phyloP scores from a whole-genome alignment of 2,888 invertebrate species.

The Scaeva pyrastri region DNA sequence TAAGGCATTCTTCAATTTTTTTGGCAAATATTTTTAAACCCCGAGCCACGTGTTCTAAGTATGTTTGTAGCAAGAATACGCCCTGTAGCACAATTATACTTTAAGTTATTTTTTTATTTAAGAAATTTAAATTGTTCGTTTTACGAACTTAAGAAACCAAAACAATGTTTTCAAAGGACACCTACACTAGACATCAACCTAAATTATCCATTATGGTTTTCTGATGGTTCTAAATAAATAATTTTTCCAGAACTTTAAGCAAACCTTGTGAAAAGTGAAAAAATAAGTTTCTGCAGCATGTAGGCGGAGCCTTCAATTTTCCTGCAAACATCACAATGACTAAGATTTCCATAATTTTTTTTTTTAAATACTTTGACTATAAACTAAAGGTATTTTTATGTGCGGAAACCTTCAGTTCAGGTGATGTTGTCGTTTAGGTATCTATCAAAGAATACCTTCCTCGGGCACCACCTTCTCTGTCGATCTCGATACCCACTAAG shows the following conservation, averaged over 20 bases:
- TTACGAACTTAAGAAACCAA: too few species aligned
- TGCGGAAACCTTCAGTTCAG: conserved; percentile 8
- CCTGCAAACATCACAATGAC: neutral
- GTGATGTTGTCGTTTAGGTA: neutral
- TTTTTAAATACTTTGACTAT: neutral
- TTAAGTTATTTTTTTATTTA: too few species aligned
- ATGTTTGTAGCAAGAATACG: too few species aligned
- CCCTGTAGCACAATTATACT: too few species aligned
- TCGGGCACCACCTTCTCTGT: neutral
- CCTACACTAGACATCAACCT: neutral
- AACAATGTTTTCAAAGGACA: neutral
- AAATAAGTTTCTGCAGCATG: conserved; percentile 10
- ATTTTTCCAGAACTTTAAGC: neutral
- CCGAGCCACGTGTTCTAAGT: too few species aligned
- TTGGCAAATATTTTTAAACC: too few species aligned
- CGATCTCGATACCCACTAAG: neutral
- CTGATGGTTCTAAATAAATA: neutral
- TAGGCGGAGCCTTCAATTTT: neutral
- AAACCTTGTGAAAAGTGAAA: neutral
- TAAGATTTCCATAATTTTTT: neutral
- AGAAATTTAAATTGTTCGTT: too few species aligned
- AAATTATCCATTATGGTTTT: neutral
- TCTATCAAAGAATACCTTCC: neutral
- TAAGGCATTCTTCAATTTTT: too few species aligned
- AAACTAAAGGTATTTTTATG: conserved; percentile 2